phyloP scores from a whole-genome alignment of 2,113 vertebrate species.

The Rhipidura dahli region DNA sequence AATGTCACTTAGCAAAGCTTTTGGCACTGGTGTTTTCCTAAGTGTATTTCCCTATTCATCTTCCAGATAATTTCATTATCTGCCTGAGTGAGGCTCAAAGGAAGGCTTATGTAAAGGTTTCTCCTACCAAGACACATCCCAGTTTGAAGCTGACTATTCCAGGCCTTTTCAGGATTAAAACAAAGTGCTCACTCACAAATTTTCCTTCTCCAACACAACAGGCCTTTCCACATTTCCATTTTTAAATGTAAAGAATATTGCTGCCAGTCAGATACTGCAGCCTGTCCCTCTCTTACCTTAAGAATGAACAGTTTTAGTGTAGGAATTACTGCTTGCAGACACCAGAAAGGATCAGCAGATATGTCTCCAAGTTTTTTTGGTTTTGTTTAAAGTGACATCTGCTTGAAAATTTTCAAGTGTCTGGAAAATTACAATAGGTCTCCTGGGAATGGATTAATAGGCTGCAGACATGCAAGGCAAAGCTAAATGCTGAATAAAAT shows the following conservation, averaged over 20 bases:
- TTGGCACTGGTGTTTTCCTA: background rate
- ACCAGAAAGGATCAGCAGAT: background rate
- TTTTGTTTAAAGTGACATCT: conserved; percentile 46
- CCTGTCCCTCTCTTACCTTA: background rate
- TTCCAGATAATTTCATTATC: background rate
- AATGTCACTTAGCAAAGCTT: background rate
- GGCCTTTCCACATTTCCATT: background rate
- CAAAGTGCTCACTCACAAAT: background rate
- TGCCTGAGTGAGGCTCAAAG: background rate
- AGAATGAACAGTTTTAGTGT: background rate
- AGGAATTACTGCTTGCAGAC: background rate
- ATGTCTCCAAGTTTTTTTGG: background rate
- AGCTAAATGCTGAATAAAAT: conserved; percentile 34
- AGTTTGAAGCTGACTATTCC: background rate
- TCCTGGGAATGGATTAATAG: conserved; percentile 27
- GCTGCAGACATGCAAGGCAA: background rate
- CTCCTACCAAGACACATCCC: background rate
- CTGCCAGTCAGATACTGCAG: background rate
- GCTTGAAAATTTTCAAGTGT: conserved; percentile 34
- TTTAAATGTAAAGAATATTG: background rate
- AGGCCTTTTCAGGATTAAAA: background rate
- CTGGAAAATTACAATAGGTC: conserved; percentile 31
- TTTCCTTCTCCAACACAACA: background rate
- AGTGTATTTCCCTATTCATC: background rate
- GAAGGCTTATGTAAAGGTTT: background rate